A percentile compares a stretch with the other conserved stretches of the same genome.
Conservation (phyloP, 2,888 invertebrate genomes). For the Sminthurides aquaticus region DNA sequence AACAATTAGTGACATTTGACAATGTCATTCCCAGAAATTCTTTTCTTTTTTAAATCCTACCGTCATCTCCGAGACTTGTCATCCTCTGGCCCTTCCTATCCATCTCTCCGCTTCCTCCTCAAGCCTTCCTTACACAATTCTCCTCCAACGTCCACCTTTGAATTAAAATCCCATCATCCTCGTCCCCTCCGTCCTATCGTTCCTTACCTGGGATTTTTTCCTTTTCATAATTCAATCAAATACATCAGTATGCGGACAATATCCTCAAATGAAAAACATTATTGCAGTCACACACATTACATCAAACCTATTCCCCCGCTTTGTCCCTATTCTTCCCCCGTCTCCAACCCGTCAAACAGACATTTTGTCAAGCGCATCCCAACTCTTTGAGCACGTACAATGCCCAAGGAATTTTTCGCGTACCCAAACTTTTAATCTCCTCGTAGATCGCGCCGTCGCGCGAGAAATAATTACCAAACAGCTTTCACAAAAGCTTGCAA, state of each 20-base stretch:
- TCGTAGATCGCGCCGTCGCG: too few species aligned
- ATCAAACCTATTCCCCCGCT: too few species aligned
- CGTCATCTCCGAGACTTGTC: neutral
- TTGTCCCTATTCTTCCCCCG: neutral
- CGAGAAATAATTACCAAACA: too few species aligned
- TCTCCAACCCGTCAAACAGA: neutral
- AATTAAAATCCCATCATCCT: too few species aligned
- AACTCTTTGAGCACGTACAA: too few species aligned
- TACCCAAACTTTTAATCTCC: too few species aligned
- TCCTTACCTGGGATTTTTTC: neutral
- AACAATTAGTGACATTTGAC: constrained; percentile 9
- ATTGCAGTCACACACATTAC: neutral
- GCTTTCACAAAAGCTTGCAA: neutral
- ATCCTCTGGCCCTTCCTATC: too few species aligned
- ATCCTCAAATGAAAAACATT: neutral
- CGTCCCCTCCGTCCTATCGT: neutral
- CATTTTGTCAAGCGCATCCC: too few species aligned
- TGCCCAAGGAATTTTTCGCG: too few species aligned
- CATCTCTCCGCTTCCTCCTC: too few species aligned
- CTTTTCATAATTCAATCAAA: neutral
- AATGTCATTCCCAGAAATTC: constrained; percentile 2
- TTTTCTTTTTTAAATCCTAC: neutral
- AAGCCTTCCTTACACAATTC: too few species aligned
- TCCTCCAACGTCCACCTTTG: too few species aligned
- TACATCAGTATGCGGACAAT: neutral